Evolutionary conservation across 2,113 vertebrate genomes (phyloP).

Genomic region (Passer montanus): DNA sequence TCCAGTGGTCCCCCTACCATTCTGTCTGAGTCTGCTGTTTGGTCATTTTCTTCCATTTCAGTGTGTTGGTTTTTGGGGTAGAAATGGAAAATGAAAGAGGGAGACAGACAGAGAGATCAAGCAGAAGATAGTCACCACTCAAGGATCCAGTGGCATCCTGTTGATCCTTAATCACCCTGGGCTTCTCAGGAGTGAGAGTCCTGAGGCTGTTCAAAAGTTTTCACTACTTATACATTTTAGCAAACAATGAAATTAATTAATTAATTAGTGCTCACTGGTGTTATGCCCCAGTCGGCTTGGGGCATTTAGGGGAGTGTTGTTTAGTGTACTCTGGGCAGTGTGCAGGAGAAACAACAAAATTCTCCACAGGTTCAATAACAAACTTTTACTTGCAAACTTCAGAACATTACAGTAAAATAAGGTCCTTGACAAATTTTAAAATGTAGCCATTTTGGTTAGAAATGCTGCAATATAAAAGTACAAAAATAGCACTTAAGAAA

Average conservation of each 20-base stretch:
- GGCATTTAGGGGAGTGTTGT: fast-evolving
- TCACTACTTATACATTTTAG: not conserved
- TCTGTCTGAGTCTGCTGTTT: not conserved
- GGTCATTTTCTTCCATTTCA: not conserved
- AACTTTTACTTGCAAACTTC: not conserved
- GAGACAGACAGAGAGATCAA: not conserved
- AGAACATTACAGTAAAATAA: not conserved
- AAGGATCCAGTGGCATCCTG: not conserved
- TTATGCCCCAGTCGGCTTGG: not conserved
- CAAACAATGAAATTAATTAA: not conserved
- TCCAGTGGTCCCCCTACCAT: no score
- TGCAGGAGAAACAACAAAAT: not conserved
- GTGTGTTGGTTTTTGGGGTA: not conserved
- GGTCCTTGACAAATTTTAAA: not conserved
- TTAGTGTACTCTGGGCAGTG: not conserved
- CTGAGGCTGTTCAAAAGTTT: not conserved
- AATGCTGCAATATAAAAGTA: not conserved
- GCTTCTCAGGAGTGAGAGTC: not conserved
- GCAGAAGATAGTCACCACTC: not conserved
- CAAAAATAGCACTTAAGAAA: not conserved
- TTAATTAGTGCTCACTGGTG: not conserved
- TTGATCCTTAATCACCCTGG: not conserved
- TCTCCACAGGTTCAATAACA: not conserved
- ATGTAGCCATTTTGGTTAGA: not conserved
- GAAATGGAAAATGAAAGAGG: not conserved